Evolutionary conservation across 2,797 vertebrate genomes (phyloP), one percentile per base, ranked within the genome.

Genomic region (Pseudochirops corinnae): DNA sequence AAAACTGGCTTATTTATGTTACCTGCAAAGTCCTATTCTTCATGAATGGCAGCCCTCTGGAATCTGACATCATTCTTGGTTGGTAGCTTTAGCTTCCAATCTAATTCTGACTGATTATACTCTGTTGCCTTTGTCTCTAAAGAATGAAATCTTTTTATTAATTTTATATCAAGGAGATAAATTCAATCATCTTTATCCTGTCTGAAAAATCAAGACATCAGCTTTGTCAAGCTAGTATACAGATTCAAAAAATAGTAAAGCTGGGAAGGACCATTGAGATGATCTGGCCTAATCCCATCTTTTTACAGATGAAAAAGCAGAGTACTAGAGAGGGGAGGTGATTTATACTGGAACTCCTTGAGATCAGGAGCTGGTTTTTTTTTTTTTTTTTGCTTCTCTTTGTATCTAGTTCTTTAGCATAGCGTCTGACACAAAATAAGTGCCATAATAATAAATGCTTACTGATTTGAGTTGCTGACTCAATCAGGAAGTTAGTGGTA

Each of bases 1-100:
- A 97, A 95, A 96, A 39, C 57, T 94, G 94, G 90, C 60, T 96
- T 93, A 74, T 93, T 96, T 95, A 96, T 95, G 24, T 94, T 87
- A 57, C 91, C 95, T 93, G 56, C 74, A 91, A 93, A 90, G 93
- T 96, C 90, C 56, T 95, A 29, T 92, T 95, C 55, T 82, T 94
- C 94, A 92, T 52, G 93, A 95, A 93, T 5, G 90, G 74, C 74
- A 56, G 46, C 10, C 52, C n/a, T 58, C 0, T 33, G 56, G 31
- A 93, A 21, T 60, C 11, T 87, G 91, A 74, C 67, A 50, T 33
- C 74, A 82, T 95, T 93, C 94, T 58, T 92, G 50, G 93, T 29
- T 53, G 39, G 56, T 50, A 29, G 60, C 50, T 56, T 33, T 93
- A 5, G 0, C 67, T 92, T 96, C 92, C 46, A 93, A n/a, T 90